Base-by-base conservation (phyloP, 2,113 vertebrate species). In the Cervus canadensis region DNA sequence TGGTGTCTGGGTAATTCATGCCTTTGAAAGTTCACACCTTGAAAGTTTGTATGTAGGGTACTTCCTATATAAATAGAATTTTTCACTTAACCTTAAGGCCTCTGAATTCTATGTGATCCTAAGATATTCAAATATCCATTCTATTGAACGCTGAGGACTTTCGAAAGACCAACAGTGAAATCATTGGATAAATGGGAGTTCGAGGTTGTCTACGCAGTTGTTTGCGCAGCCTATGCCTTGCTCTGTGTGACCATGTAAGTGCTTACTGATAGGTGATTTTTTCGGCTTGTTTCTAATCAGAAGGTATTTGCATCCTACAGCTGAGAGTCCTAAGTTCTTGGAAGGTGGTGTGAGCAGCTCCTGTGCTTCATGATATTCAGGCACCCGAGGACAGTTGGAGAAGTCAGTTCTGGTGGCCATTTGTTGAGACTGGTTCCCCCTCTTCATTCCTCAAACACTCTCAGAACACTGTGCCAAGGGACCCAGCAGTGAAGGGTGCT, bases 211-310 rank as follows among this genome's bases (percentile, higher is more conserved):
- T 19, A 26, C 2, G 4, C 45, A 33, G 14, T 8, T 83, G 54
- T 45, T 62, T 52, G 28, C 26, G 3, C n/a, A 45, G 60, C 28
- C 36, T 40, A 13, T 25, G 67, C 67, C 36, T 40, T 40, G 2
- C 79, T 57, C 62, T 1, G 1, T 6, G 67, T 59, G n/a, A 43
- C 45, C 17, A 0, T 10, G 50, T 6, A 33, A 21, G 48, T 11
- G 7, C 28, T 25, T 45, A 14, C 19, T 8, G 7, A 28, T 1
- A 1, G 2, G 3, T 25, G 12, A 85, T 64, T 2, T 6, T 64
- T 62, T 56, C 2, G 15, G 1, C 50, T 84, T 4, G 0, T 92
- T 95, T 62, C 54, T 30, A 26, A 74, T 40, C 54, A 36, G 59
- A 48, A 26, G 60, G 11, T 1, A 4, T 74, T 62, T 16, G 52